Conservation (phyloP, 2,113 vertebrate species). For the Hemiscyllium ocellatum region DNA sequence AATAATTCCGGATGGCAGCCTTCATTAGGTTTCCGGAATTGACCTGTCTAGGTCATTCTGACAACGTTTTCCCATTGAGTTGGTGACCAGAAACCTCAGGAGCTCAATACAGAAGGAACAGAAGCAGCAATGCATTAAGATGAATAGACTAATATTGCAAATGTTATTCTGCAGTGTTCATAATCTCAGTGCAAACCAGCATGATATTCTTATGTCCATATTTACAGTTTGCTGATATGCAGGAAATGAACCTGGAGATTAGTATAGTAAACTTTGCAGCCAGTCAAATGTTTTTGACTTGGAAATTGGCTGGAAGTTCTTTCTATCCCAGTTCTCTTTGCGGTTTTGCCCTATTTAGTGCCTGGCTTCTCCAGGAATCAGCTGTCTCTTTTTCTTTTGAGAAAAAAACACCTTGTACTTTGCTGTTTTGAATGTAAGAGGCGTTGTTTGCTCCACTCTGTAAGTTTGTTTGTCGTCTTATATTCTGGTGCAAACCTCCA, state of each 20-base stretch:
- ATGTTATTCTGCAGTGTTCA: not conserved
- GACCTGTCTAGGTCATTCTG: not conserved
- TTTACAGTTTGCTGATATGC: not conserved
- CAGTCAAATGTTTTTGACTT: not conserved
- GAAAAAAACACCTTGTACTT: not conserved
- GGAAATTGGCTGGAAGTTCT: not conserved
- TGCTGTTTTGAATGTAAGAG: not conserved
- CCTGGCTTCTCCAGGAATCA: not conserved
- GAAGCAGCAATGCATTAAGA: not conserved
- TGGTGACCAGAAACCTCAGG: not conserved
- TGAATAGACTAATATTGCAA: not conserved
- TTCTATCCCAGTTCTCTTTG: not conserved
- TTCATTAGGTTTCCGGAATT: constrained; percentile 22
- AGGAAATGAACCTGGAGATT: not conserved
- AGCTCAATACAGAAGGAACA: not conserved
- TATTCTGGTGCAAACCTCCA: not conserved
- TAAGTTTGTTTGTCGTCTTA: not conserved
- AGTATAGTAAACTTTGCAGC: not conserved
- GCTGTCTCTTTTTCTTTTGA: not conserved
- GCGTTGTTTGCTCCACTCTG: not conserved
- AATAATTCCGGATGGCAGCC: constrained; percentile 6
- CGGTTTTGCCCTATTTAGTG: not conserved
- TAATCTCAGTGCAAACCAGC: not conserved
- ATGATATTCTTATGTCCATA: not conserved
- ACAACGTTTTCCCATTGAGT: not conserved